phyloP scores from a whole-genome alignment of 1,140 invertebrate genomes.

The Drosophila melanica region DNA sequence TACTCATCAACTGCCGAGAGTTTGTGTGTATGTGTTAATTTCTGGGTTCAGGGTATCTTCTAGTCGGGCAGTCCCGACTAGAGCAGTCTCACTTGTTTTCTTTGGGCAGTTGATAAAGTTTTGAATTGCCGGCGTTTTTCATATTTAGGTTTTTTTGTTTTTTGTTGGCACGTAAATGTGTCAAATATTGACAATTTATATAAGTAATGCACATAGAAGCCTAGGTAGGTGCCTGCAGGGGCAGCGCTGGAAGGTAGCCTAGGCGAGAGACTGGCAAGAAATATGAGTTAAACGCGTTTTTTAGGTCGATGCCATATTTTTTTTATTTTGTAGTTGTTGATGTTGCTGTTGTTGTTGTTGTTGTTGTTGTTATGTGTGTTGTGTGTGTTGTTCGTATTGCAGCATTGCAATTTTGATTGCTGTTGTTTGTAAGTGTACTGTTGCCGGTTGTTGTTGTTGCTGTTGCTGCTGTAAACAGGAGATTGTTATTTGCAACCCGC shows the following conservation, averaged over 20 bases:
- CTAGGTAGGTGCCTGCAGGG: conserved; percentile 6
- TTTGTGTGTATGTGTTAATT: too few species aligned
- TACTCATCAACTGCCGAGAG: too few species aligned
- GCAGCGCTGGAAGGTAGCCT: conserved; percentile 9
- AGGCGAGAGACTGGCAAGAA: conserved; percentile 64
- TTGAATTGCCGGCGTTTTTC: conserved; percentile 41
- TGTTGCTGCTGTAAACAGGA: conserved; percentile 76
- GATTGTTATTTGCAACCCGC: conserved; percentile 81
- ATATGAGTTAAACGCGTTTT: conserved; percentile 79
- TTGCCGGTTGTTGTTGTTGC: conserved; percentile 29
- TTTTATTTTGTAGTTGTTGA: conserved; percentile 10
- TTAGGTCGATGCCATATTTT: conserved; percentile 67
- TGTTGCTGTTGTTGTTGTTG: conserved; percentile 6
- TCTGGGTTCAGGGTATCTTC: too few species aligned
- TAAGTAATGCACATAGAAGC: conserved; percentile 67
- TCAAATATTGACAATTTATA: conserved; percentile 81
- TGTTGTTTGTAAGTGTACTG: conserved; percentile 45
- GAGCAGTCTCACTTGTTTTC: too few species aligned
- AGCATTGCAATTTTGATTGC: conserved; percentile 47
- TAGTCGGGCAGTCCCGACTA: too few species aligned
- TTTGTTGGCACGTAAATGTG: conserved; percentile 70
- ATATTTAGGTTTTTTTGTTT: conserved; percentile 36
- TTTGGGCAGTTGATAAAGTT: conserved; percentile 53
- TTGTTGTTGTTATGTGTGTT: conserved; percentile 6
- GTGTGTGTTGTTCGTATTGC: conserved; percentile 29